Evolutionary conservation across 1,140 invertebrate genomes (phyloP).

Genomic region (Phymorhynchus buccinoides): DNA sequence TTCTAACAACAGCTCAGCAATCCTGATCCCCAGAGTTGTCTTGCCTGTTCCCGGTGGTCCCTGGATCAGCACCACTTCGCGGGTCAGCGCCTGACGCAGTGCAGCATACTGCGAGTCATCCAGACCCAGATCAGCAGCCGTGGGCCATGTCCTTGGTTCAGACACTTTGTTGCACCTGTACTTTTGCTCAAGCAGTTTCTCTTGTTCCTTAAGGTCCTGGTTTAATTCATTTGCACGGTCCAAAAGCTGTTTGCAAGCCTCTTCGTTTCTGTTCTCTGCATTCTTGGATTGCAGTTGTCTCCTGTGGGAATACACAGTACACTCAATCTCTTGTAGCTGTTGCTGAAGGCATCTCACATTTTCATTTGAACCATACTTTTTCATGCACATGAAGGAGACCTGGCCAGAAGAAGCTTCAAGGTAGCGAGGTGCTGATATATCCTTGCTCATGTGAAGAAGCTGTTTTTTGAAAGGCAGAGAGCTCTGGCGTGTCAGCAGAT

Average conservation of each 20-base stretch:
- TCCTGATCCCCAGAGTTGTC: conserved; percentile 67
- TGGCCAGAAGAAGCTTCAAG: neutral
- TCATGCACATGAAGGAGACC: neutral
- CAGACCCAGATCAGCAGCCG: conserved; percentile 54
- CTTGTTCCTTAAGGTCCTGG: neutral
- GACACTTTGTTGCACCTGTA: conserved; percentile 38
- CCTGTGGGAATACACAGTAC: neutral
- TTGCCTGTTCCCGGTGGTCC: conserved; percentile 72
- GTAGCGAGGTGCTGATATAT: neutral
- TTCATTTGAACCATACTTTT: neutral
- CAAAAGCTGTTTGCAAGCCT: neutral
- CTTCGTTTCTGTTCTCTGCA: too few relatives aligned
- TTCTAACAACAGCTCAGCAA: conserved; percentile 63
- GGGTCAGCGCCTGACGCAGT: conserved; percentile 70
- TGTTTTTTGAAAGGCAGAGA: conserved; percentile 66
- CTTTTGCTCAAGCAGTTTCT: conserved; percentile 55
- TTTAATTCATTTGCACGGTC: conserved; percentile 8
- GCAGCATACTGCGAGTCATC: conserved; percentile 74
- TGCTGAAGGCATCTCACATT: neutral
- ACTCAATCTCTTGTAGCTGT: neutral
- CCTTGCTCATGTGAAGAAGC: conserved; percentile 1
- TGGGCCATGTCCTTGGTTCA: conserved; percentile 52
- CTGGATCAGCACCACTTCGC: conserved; percentile 81
- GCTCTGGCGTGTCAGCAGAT: neutral
- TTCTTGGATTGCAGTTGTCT: neutral